phyloP scores from a whole-genome alignment of 2,113 vertebrate species.

The Gyps fulvus region DNA sequence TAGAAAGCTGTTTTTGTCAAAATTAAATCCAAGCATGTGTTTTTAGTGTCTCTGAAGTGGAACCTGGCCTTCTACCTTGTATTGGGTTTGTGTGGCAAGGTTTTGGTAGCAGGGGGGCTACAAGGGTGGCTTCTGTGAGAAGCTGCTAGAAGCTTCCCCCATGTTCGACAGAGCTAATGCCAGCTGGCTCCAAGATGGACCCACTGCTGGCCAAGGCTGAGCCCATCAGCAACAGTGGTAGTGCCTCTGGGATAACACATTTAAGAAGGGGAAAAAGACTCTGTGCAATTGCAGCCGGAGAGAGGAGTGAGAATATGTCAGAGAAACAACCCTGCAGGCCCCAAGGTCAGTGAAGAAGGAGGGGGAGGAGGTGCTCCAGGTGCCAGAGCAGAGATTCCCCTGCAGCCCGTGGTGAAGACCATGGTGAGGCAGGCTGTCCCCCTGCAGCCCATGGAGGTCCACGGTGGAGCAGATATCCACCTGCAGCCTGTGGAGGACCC shows the following conservation, averaged over 20 bases:
- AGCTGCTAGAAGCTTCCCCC: not conserved
- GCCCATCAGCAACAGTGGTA: too few relatives aligned
- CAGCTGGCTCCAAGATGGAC: not conserved
- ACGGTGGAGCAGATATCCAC: not conserved
- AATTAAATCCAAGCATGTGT: not conserved
- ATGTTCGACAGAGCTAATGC: not conserved
- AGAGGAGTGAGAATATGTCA: not conserved
- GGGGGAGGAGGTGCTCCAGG: not conserved
- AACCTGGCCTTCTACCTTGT: not conserved
- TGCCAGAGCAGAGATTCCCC: fast-evolving
- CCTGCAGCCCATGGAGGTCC: too few relatives aligned
- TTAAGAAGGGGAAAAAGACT: too few relatives aligned
- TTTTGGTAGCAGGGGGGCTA: not conserved
- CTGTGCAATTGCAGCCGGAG: too few relatives aligned
- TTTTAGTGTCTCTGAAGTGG: not conserved
- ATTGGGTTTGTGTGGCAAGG: not conserved
- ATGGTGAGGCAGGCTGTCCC: too few relatives aligned
- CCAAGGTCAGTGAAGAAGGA: not conserved
- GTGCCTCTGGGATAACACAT: too few relatives aligned
- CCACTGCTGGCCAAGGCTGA: not conserved
- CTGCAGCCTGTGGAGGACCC: not conserved
- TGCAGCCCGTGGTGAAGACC: not conserved
- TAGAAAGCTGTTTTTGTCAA: not conserved
- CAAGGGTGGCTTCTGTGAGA: too few relatives aligned
- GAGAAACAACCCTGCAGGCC: not conserved